Conservation (phyloP, 92 coral and sea anemone species). For the Nematostella vectensis region DNA sequence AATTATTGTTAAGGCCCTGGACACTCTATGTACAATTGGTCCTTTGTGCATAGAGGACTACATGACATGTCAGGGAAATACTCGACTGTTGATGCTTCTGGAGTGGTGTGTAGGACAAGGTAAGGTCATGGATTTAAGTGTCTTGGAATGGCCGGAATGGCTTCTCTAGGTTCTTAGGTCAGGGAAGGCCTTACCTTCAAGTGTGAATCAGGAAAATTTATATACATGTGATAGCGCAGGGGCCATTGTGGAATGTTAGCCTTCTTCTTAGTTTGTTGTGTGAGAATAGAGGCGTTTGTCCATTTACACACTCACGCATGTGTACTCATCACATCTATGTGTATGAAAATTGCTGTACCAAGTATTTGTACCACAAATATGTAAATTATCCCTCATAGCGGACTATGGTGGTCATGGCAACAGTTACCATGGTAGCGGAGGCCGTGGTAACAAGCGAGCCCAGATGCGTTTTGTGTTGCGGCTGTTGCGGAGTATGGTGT, state of each 20-base stretch:
- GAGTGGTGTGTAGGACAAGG: slow-evolving; percentile 99
- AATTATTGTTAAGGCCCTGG: slow-evolving; percentile 49
- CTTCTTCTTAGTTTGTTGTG: no score
- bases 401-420: slow-evolving; percentile 99
- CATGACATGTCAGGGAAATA: slow-evolving; percentile 98
- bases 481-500: slow-evolving; percentile 78
- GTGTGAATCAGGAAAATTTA: no score
- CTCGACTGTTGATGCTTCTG: slow-evolving; percentile 73
- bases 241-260: no score
- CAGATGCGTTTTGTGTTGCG: slow-evolving; percentile 94
- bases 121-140: slow-evolving; percentile 9
- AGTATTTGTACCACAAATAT: no score
- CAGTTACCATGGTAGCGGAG: slow-evolving; percentile 95
- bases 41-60: slow-evolving; percentile 93
- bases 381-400: no score
- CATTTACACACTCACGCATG: no score
- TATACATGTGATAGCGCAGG: no score
- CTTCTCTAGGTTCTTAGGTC: no score
- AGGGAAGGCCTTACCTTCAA: no score
- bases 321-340: no score
- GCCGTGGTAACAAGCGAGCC: slow-evolving; percentile 98
- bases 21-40: slow-evolving; percentile 64
- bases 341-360: no score
- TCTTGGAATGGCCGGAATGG: background rate
- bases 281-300: no score